A percentile compares a stretch with the other conserved stretches of the same genome.
Evolutionary conservation across 2,113 vertebrate genomes (phyloP).

Genomic region (Ochotona curzoniae): DNA sequence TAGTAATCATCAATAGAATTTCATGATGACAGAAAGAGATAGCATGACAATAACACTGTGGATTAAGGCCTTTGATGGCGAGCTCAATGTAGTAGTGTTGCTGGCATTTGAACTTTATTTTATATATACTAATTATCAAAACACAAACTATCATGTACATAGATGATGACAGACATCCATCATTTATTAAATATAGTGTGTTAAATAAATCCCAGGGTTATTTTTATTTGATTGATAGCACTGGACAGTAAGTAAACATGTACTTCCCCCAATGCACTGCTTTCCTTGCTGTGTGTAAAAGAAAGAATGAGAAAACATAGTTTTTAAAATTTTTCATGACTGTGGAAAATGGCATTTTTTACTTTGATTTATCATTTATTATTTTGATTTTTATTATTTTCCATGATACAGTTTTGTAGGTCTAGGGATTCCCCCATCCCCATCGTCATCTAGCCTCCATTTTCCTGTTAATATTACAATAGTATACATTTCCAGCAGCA

Average conservation of each 20-base stretch:
- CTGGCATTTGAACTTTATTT: background rate
- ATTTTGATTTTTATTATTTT: no score
- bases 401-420: no score
- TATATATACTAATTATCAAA: background rate
- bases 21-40: background rate
- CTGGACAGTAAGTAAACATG: background rate
- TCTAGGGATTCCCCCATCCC: no score
- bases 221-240: background rate
- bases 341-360: background rate
- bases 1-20: background rate
- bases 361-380: no score
- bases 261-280: background rate
- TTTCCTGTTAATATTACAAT: no score
- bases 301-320: background rate
- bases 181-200: background rate
- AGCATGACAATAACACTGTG: background rate
- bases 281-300: background rate
- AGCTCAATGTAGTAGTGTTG: background rate
- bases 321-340: background rate
- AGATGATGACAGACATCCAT: background rate
- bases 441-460: no score
- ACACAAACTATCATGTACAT: background rate
- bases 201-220: background rate
- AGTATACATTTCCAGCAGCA: no score
- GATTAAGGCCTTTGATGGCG: background rate